phyloP scores from a whole-genome alignment of 2,888 invertebrate genomes.

The Nemotelus nigrinus region DNA sequence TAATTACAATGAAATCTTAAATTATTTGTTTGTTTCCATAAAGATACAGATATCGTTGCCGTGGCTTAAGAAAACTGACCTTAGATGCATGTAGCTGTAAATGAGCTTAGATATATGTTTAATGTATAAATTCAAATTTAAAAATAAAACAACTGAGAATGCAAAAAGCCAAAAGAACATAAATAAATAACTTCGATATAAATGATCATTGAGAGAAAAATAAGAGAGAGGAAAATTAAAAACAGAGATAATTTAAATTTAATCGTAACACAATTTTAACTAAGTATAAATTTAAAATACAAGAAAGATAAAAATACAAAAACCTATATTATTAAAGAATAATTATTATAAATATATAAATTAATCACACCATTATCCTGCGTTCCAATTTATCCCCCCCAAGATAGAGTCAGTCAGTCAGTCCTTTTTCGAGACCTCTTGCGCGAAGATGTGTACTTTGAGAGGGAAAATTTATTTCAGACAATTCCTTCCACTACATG shows the following conservation, averaged over 20 bases:
- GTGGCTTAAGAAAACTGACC: too few species aligned
- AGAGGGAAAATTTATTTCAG: background rate
- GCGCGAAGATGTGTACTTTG: too few species aligned
- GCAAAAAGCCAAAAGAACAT: slow-evolving; percentile 44
- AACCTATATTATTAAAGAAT: slow-evolving; percentile 56
- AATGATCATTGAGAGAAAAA: slow-evolving; percentile 56
- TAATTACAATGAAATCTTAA: too few species aligned
- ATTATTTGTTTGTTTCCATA: too few species aligned
- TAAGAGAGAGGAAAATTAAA: slow-evolving; percentile 51
- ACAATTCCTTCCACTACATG: background rate
- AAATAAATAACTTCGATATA: slow-evolving; percentile 49
- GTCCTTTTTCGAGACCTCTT: too few species aligned
- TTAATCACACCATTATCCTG: slow-evolving; percentile 57
- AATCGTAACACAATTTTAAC: slow-evolving; percentile 59
- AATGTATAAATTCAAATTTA: slow-evolving; percentile 53
- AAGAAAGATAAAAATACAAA: slow-evolving; percentile 68
- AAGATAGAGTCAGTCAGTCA: too few species aligned
- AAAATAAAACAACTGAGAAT: slow-evolving; percentile 28
- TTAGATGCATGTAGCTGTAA: too few species aligned
- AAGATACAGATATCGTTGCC: too few species aligned
- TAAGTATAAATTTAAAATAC: slow-evolving; percentile 63
- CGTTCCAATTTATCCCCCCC: slow-evolving; percentile 40
- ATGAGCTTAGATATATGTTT: too few species aligned
- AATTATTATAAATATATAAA: slow-evolving; percentile 68
- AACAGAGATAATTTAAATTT: slow-evolving; percentile 66